Conservation (phyloP, 2,888 invertebrate genomes). For the Augochlorella aurata region DNA sequence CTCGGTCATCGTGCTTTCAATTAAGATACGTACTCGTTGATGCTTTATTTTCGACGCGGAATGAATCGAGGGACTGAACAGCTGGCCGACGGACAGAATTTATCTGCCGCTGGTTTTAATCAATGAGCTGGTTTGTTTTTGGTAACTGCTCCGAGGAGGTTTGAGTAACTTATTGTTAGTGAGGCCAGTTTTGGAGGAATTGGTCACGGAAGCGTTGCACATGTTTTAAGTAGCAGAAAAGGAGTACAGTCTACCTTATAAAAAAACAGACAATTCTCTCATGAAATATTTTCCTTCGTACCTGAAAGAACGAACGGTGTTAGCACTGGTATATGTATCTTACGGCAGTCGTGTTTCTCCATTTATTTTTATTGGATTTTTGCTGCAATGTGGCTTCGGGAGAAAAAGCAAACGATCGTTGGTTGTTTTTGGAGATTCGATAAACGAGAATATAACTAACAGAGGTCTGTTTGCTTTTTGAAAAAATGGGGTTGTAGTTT, state of each 20-base stretch:
- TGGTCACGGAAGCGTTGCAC: background rate
- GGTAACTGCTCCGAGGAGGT: background rate
- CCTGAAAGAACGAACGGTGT: background rate
- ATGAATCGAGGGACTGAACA: background rate
- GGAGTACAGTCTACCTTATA: background rate
- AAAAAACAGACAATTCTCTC: background rate
- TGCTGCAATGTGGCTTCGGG: background rate
- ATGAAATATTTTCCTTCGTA: background rate
- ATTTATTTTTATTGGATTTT: background rate
- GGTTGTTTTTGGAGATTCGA: background rate
- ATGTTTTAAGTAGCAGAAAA: background rate
- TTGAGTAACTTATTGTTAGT: background rate
- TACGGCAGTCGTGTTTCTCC: background rate
- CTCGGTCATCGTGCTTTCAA: conserved; percentile 19
- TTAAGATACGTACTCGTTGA: conserved; percentile 23
- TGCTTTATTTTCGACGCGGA: conserved; percentile 36
- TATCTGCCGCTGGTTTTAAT: background rate
- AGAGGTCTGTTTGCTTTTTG: background rate
- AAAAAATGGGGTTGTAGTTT: background rate
- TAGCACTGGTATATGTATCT: too few relatives aligned
- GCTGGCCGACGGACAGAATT: background rate
- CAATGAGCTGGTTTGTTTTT: background rate
- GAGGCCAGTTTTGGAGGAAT: background rate
- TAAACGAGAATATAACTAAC: background rate
- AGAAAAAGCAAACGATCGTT: background rate